A percentile compares a stretch with the other conserved stretches of the same genome.
Evolutionary conservation across 1,140 invertebrate genomes (phyloP).

Genomic region (Venustaconcha ellipsiformis): DNA sequence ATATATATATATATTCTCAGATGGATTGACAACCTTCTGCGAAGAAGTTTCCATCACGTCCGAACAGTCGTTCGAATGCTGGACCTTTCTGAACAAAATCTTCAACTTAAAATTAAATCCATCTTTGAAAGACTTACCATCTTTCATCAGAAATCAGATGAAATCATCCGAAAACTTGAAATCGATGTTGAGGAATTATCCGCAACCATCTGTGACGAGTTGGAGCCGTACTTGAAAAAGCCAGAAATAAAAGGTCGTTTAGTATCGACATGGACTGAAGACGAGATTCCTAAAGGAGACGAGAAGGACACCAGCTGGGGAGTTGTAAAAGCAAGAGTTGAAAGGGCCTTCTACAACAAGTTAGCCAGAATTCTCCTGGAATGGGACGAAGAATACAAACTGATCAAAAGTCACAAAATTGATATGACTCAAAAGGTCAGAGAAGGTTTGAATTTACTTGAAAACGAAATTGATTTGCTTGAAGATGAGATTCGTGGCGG

Average conservation of each 20-base stretch:
- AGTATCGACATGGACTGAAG: constrained; percentile 4
- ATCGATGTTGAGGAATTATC: constrained; percentile 18
- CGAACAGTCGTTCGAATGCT: constrained; percentile 35
- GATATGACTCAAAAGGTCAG: constrained; percentile 13
- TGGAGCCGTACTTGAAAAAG: constrained; percentile 6
- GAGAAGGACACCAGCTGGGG: background rate
- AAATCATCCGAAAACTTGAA: constrained; percentile 23
- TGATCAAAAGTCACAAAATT: constrained; percentile 1
- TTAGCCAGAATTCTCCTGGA: constrained; percentile 10
- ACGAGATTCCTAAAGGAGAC: constrained; percentile 1
- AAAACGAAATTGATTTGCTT: constrained; percentile 16
- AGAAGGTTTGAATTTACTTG: constrained; percentile 15
- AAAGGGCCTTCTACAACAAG: constrained; percentile 15
- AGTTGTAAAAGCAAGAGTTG: constrained; percentile 18
- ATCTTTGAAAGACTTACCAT: constrained; percentile 29
- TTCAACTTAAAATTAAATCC: constrained; percentile 15
- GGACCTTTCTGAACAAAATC: constrained; percentile 31
- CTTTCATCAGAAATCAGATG: constrained; percentile 27
- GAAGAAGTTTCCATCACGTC: constrained; percentile 26
- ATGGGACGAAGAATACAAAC: constrained; percentile 16
- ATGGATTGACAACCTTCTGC: constrained; percentile 47
- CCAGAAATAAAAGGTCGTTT: constrained; percentile 7
- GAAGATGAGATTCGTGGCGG: constrained; percentile 1
- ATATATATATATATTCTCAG: constrained; percentile 25
- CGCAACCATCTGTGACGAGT: constrained; percentile 1